phyloP scores from a whole-genome alignment of 2,888 invertebrate genomes.

The Nomada hirtipes region DNA sequence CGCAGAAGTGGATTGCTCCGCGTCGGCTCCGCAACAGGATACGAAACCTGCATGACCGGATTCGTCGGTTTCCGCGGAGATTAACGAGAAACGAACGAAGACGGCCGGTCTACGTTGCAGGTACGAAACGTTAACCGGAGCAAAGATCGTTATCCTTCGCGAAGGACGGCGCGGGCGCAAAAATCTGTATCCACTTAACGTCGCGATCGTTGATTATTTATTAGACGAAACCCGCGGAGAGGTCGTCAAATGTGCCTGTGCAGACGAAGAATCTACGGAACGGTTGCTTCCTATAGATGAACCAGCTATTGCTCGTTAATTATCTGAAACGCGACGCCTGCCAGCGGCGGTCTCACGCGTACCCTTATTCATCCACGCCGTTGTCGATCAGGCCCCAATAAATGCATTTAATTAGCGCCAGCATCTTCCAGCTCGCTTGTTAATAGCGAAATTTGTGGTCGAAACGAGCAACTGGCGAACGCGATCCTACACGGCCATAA shows the following conservation, averaged over 20 bases:
- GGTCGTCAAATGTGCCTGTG: background rate
- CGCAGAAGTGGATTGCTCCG: constrained; percentile 31
- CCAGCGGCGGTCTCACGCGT: background rate
- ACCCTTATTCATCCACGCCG: background rate
- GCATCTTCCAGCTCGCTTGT: constrained; percentile 3
- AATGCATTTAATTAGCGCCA: constrained; percentile 50
- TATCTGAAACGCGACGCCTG: background rate
- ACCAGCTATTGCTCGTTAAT: constrained; percentile 30
- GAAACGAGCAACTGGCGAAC: background rate
- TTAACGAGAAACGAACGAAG: constrained; percentile 39
- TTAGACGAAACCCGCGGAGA: background rate
- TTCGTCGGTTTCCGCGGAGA: constrained; percentile 44
- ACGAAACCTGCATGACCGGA: constrained; percentile 62
- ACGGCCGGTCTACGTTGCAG: background rate
- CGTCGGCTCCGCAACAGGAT: constrained; percentile 46
- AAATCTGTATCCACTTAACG: background rate
- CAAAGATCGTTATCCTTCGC: background rate
- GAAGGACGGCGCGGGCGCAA: constrained; percentile 6
- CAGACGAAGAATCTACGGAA: constrained; percentile 18
- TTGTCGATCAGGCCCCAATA: constrained; percentile 33
- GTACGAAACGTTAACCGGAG: background rate
- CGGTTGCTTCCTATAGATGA: constrained; percentile 30
- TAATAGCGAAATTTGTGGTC: constrained; percentile 19
- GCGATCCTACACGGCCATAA: constrained; percentile 5
- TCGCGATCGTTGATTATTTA: constrained; percentile 34